Percentiles rank a stretch among this genome's conserved stretches.
phyloP scores from a whole-genome alignment of 30 jellyfish, hydroid and myxozoan genomes.

The Cassiopea xamachana region DNA sequence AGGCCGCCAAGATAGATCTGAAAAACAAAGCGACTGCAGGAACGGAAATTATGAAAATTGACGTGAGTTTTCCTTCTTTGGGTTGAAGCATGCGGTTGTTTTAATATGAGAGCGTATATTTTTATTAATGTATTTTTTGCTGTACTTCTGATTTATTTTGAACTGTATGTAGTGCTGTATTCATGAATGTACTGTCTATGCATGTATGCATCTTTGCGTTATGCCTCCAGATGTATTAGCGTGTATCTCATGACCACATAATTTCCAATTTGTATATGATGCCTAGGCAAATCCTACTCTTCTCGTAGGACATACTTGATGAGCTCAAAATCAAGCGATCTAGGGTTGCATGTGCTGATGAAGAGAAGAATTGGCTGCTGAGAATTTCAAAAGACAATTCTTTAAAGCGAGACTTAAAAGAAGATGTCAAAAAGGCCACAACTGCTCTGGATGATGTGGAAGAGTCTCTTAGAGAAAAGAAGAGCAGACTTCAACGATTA shows the following conservation, averaged over 20 bases:
- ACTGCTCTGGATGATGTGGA: slow-evolving; percentile 79
- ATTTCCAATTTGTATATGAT: too few relatives aligned
- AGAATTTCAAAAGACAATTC: slow-evolving; percentile 72
- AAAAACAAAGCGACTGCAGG: slow-evolving; percentile 76
- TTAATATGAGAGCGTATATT: too few relatives aligned
- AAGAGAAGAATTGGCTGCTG: slow-evolving; percentile 79
- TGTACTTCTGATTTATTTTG: too few relatives aligned
- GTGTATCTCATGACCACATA: too few relatives aligned
- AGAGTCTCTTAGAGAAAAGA: slow-evolving; percentile 70
- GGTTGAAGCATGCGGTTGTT: too few relatives aligned
- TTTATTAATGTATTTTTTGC: too few relatives aligned
- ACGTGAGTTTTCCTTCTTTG: slow-evolving; percentile 56
- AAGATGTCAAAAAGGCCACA: slow-evolving; percentile 54
- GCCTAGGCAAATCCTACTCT: background rate
- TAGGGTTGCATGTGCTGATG: slow-evolving; percentile 73
- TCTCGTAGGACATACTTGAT: slow-evolving; percentile 72
- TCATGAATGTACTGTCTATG: too few relatives aligned
- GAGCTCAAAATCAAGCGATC: slow-evolving; percentile 71
- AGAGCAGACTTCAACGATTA: slow-evolving; percentile 67
- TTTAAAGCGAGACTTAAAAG: slow-evolving; percentile 78
- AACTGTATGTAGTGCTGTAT: too few relatives aligned
- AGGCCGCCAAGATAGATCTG: slow-evolving; percentile 50
- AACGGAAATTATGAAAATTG: slow-evolving; percentile 69
- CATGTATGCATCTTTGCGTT: too few relatives aligned
- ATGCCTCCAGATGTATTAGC: too few relatives aligned